Conservation (phyloP, 2,113 vertebrate genomes). For the Arizona elegans region DNA sequence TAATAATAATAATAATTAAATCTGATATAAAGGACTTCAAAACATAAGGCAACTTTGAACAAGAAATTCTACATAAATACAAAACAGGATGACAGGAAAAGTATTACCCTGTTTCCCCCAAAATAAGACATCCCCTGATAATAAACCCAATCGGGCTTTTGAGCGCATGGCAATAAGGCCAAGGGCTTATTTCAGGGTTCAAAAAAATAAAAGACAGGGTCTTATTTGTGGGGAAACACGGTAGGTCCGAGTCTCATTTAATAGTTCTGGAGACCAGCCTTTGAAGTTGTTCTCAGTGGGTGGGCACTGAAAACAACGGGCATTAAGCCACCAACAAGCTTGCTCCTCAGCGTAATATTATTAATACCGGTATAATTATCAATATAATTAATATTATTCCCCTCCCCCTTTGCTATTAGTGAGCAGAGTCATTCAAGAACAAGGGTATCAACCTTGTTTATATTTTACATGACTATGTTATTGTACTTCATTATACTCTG, state of each 20-base stretch:
- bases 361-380: neutral
- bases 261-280: neutral
- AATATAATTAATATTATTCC: neutral
- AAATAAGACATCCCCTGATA: too few species aligned
- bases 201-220: too few species aligned
- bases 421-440: neutral
- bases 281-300: neutral
- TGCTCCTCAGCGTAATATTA: neutral
- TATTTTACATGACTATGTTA: neutral
- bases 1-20: neutral
- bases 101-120: too few species aligned
- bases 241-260: too few species aligned
- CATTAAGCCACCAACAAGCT: neutral
- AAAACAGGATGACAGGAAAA: neutral
- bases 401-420: neutral
- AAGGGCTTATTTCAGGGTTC: too few species aligned
- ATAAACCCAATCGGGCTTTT: too few species aligned
- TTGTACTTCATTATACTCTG: neutral
- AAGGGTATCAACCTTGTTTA: neutral
- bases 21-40: neutral
- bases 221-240: too few species aligned
- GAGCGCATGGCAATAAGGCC: too few species aligned
- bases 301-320: neutral
- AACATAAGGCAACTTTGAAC: neutral
- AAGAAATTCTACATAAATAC: too few species aligned